These are phyloP conservation scores for Falco columbarius DNA, from an alignment of 2,797 vertebrate genomes.

Conservation along the genomic window DNA sequence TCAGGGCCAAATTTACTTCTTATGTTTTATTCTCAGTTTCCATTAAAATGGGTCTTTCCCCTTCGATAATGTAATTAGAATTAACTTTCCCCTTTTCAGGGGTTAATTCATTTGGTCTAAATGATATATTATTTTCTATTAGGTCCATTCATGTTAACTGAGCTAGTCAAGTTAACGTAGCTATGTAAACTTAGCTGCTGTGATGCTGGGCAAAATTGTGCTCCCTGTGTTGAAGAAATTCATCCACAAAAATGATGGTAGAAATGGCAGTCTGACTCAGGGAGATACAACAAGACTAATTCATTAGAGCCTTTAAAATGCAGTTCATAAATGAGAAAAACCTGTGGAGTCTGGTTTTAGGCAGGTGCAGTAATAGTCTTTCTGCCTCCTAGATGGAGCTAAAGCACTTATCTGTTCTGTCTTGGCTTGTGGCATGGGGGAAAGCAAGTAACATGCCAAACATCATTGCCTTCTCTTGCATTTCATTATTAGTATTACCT, in stretches of 20 bases:
- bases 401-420: conserved; percentile 41
- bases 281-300: background rate
- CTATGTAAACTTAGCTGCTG: background rate
- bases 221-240: background rate
- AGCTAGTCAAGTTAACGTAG: background rate
- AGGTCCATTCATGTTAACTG: background rate
- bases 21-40: background rate
- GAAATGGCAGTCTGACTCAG: background rate
- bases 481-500: background rate
- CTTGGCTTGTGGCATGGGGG: background rate
- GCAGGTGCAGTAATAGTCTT: conserved; percentile 5
- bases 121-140: background rate
- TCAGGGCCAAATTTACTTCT: background rate
- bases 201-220: background rate
- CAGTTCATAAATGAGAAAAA: background rate
- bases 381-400: conserved; percentile 68
- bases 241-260: background rate
- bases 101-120: background rate
- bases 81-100: background rate
- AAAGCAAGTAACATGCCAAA: background rate
- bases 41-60: background rate
- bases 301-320: background rate
- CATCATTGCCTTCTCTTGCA: background rate
- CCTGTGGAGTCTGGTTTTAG: background rate
- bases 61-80: background rate